Base-by-base conservation (phyloP, 2,888 invertebrate genomes). In the Caradrina kadenii region DNA sequence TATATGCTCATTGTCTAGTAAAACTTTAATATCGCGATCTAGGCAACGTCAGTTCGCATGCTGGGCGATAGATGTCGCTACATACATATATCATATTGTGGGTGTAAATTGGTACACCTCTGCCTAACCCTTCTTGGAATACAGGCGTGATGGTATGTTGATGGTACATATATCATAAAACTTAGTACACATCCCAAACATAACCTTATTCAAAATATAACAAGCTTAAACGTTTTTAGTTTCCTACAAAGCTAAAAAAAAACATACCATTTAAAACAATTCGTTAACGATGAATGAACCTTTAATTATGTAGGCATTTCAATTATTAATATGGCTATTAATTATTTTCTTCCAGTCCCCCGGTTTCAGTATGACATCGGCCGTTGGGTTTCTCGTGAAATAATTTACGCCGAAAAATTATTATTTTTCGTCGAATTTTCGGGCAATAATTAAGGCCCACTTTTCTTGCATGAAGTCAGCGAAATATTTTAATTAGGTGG, bases 401-500 rank as follows among this genome's bases (percentile, higher is more conserved):
- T 68, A 70, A 78, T 73, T 75, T 68, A 56, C n/a, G 50, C 56
- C 58, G 63, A 72, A 80, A 69, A 76, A 73, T 67, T 42, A 83
- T 79, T 76, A 81, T 83, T 76, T 26, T 73, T 69, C 54, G 48
- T 17, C 17, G 62, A 72, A 76, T 73, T 83, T 71, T 75, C 59
- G 63, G 73, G 77, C 26, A 76, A 81, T 85, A 81, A 84, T 84
- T 80, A 84, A 63, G 65, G 61, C 45, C n/a, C 21, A 76, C 76
- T 80, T 83, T 86, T 86, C 88, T 90, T 89, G 88, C 88, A 88
- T 87, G 86, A 84, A 85, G 87, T 84, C 84, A 89, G 92, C 93
- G 91, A 93, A 93, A 93, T 93, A 92, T 94, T 95, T 95, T 95
- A 95, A 94, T 95, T 95, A 94, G 94, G 91, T 89, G 90, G 93